Base-by-base conservation (phyloP, 2,888 invertebrate genomes). In the Habroteleia sp. region DNA sequence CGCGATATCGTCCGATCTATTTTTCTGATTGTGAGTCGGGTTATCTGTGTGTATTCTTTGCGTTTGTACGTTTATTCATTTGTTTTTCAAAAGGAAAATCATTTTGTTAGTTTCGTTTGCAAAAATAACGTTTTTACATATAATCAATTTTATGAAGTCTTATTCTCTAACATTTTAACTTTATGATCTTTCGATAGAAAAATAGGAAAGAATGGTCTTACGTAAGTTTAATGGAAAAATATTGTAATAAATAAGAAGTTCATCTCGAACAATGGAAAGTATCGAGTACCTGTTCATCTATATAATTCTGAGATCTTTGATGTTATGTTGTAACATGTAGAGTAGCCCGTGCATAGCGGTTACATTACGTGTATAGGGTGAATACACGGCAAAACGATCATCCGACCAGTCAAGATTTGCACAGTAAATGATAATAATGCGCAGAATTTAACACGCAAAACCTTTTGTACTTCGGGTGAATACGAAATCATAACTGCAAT, bases 251-350 rank as follows among this genome's bases (percentile, higher is more conserved):
- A 68, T 68, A 56, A 54, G 33, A 66, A 52, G 60, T 69, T 52
- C 37, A 52, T 60, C 52, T 33, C 14, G 39, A 71, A 71, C 71
- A 62, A 71, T 71, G 31, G 62, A 71, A 71, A 71, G 71, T 62
- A 71, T 71, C 48, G 25, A 25, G 8, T 50, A 52, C 48, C 46
- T 56, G 63, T 62, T 72, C 56, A 63, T 63, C 56, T 52, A 44
- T 71, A 71, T 63, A 56, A 48, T 62, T 71, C 54, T 33, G 33
- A 41, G 62, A 63, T 72, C 54, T 62, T 63, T 50, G 35, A 50
- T 58, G 66, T 44, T 44, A 17, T 52, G 71, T 62, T 71, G 54
- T 62, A 71, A 62, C 62, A 63, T 63, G 56, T 56, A 71, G 71
- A 56, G 71, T 63, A 62, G 50, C 35, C 44, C 52, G 31, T 58